Percentiles rank a stretch among this genome's conserved stretches.
phyloP scores from a whole-genome alignment of 2,888 invertebrate genomes.

The Eupithecia abbreviata region DNA sequence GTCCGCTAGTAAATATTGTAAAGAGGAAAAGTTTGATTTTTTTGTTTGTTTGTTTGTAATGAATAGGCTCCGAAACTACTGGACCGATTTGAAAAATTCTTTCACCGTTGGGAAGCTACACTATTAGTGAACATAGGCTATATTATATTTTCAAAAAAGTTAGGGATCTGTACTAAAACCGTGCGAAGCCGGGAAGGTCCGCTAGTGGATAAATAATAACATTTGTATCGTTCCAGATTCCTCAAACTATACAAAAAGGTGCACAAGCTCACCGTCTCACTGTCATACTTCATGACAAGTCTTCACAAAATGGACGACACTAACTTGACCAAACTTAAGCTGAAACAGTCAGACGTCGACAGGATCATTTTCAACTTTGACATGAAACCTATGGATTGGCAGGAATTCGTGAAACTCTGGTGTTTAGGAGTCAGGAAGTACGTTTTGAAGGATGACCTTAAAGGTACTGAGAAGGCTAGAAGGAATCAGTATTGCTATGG shows the following conservation, averaged over 20 bases:
- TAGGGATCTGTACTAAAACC: no score
- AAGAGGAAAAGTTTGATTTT: no score
- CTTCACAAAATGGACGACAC: constrained; percentile 47
- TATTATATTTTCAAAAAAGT: no score
- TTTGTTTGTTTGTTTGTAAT: no score
- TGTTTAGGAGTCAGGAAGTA: constrained; percentile 46
- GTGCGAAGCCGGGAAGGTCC: no score
- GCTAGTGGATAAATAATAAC: no score
- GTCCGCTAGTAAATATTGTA: no score
- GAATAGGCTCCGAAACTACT: no score
- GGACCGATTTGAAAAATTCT: no score
- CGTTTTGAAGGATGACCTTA: constrained; percentile 42
- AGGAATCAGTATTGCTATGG: constrained; percentile 44
- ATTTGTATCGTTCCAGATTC: constrained; percentile 42
- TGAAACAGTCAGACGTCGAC: constrained; percentile 43
- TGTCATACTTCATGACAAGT: constrained; percentile 43
- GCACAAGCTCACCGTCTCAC: constrained; percentile 35
- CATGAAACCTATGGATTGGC: constrained; percentile 39
- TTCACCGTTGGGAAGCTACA: no score
- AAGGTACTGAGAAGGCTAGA: constrained; percentile 36
- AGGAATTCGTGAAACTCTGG: constrained; percentile 42
- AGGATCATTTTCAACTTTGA: constrained; percentile 48
- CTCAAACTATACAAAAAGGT: constrained; percentile 48
- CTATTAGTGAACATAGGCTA: no score
- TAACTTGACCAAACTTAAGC: constrained; percentile 36